Base-by-base conservation (phyloP, 2,113 vertebrate genomes). In the Trogon melanurus region DNA sequence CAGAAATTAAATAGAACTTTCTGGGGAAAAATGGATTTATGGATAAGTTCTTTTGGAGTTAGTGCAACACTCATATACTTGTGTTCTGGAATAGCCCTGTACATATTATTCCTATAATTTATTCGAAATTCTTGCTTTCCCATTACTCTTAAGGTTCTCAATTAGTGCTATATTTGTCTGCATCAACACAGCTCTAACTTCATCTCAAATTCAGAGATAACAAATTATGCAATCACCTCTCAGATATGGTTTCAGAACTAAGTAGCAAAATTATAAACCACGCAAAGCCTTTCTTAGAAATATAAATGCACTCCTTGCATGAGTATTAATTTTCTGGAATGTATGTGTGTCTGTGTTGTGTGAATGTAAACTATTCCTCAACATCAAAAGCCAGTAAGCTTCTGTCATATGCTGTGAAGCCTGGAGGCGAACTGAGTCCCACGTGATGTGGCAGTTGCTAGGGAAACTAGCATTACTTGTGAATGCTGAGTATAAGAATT, bases 391-490 rank as follows among this genome's bases (percentile, higher is more conserved):
- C 32, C 16, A 38, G 16, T 41, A 57, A 48, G 21, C 76, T 71
- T 60, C 79, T 81, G 13, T 80, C 54, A 50, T 88, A 41, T 23
- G 16, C 75, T 51, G 48, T 41, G 26, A 41, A 91, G 61, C 88
- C 93, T 86, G 66, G 41, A 93, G 93, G 41, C 79, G 89, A 75
- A 90, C 47, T 44, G 75, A 80, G 81, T 91, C 72, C 76, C 96
- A 34, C 7, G 20, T 81, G 65, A 92, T 93, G 47, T 57, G 66
- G 79, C 85, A 8, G 96, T 97, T 97, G 84, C 96, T 91, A 95
- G 54, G 95, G 94, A 87, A 97, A 96, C 86, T 67, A 92, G 70
- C 22, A 79, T 89, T 97, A 70, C 93, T 92, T 96, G 90, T 92
- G 86, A 95, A 64, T 56, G 73, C 78, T 75, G 83, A 87, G 19